Base-by-base conservation (phyloP, 2,113 vertebrate species). In the Suncus etruscus region DNA sequence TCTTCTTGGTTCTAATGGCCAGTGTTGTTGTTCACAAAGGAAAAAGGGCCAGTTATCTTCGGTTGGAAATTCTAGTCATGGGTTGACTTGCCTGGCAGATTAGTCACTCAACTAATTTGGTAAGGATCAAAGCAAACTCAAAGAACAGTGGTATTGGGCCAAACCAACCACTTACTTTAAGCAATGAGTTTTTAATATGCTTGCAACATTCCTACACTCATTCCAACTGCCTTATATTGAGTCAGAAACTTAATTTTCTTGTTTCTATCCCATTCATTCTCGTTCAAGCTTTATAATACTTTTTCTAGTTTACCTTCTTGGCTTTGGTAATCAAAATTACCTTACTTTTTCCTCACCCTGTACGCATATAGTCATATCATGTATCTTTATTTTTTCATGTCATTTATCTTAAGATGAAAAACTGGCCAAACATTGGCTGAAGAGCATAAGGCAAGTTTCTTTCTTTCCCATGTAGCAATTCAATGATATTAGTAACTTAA, bases 101-200 rank as follows among this genome's bases (percentile, higher is more conserved):
- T 66, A 66, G 9, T 45, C 74, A 80, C 81, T 85, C 85, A 75
- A 75, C 86, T 87, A 87, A 84, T 66, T 63, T 78, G 54, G 89
- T 82, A 86, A 73, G 61, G 86, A 20, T 94, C 91, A 94, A 78
- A 72, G 73, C 77, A 84, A 75, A 83, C 77, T 91, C 87, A 89
- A 92, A 95, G 93, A 94, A 95, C 80, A 91, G 86, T 93, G 92
- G 94, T 83, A 32, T 11, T 6, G 88, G 5, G 92, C 94, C 94
- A 96, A 93, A 93, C 95, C 95, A 91, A 81, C 91, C 92, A 92
- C 95, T 95, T 92, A 87, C 39, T 31, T 9, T 87, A 94, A 93
- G 86, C 77, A 89, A 95, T 90, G 95, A 92, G 45, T 77, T 85
- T 84, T 87, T 65, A 69, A 66, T 89, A 91, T 25, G 54, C 78